phyloP scores from a whole-genome alignment of 2,888 invertebrate species.

The Cerastis rubricosa region DNA sequence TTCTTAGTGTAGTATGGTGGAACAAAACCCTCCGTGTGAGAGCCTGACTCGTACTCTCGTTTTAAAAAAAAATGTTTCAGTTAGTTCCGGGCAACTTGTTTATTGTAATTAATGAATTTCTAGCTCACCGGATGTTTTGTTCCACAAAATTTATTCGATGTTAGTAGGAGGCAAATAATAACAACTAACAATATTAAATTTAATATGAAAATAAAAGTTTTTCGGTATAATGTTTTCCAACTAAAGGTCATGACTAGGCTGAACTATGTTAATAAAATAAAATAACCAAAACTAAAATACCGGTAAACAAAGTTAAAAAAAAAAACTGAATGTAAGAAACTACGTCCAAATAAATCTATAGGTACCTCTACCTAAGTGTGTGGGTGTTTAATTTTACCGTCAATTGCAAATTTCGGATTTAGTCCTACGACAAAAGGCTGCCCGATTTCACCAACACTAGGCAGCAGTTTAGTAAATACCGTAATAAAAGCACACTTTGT shows the following conservation, averaged over 20 bases:
- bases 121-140: slow-evolving; percentile 1
- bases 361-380: no score
- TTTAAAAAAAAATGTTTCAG: not conserved
- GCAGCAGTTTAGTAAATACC: not conserved
- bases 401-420: not conserved
- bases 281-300: not conserved
- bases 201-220: not conserved
- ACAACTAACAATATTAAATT: not conserved
- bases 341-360: not conserved
- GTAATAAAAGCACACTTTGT: not conserved
- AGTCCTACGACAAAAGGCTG: not conserved
- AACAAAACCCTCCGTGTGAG: not conserved
- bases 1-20: no score
- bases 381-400: no score
- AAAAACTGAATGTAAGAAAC: not conserved
- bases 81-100: not conserved
- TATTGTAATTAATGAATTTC: not conserved
- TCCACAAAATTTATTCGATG: not conserved
- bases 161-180: not conserved
- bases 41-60: not conserved
- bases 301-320: not conserved
- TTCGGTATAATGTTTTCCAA: not conserved
- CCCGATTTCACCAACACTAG: not conserved
- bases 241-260: slow-evolving; percentile 26
- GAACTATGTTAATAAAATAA: not conserved